Evolutionary conservation across 2,113 vertebrate genomes (phyloP), one percentile per base, ranked within the genome.

Genomic region (Oncorhynchus masou): DNA sequence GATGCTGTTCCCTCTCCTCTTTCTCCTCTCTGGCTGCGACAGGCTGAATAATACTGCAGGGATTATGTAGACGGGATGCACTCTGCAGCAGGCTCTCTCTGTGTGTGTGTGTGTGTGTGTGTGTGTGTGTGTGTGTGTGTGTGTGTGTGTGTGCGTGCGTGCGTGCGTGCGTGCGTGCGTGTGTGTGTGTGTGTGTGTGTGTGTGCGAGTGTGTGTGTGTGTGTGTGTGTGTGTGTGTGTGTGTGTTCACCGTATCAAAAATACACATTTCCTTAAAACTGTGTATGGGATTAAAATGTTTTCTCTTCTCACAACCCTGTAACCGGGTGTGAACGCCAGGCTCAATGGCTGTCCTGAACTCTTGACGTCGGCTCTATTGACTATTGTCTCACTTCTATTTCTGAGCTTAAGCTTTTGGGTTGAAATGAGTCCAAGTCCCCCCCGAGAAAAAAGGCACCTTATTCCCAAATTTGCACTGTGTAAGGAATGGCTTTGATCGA

Each of bases 201-300:
- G 25, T 1, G 25, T 27, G 25, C 1, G 25, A 2, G 25, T 27
- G 25, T 27, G 25, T 1, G 1, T 27, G 25, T 27, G 25, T 27
- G 25, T 27, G 25, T 27, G 27, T 27, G 27, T 27, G 27, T 27
- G 27, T 27, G 27, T 3, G 2, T 27, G 89, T 5, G 29, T 68
- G 89, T 81, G 78, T 27, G 82, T 79, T 83, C 75, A 24, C 72
- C 57, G 68, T 81, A 85, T 87, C 27, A 82, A 83, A 90, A 91
- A 88, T 87, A 88, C 67, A 88, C 67, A 82, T 83, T 85, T 79
- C n/a, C 59, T 80, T 84, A 84, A 89, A 90, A 79, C 87, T 85
- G 83, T 81, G 80, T 79, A 84, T 88, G 27, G 86, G 90, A 92
- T 93, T 92, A 89, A 84, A 90, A 84, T 76, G 76, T 77, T 83